These are phyloP conservation scores for Melolontha melolontha DNA, from an alignment of 2,888 invertebrate genomes.

Conservation along the genomic window DNA sequence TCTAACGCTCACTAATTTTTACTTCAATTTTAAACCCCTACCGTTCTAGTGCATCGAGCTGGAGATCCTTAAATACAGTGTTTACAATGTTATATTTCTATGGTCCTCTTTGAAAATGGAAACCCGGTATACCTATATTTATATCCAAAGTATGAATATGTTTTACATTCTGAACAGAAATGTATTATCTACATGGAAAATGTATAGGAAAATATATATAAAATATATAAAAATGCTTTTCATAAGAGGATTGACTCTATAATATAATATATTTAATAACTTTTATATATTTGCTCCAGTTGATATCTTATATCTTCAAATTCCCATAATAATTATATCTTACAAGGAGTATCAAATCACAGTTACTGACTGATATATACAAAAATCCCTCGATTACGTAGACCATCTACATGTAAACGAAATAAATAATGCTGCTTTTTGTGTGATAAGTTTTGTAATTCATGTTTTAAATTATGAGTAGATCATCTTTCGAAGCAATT, in stretches of 20 bases:
- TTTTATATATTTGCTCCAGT: constrained; percentile 1
- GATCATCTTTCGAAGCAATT: no score
- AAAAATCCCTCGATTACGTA: constrained; percentile 28
- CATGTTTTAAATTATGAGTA: no score
- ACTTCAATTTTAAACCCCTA: no score
- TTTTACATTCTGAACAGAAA: no score
- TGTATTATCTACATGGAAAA: background rate
- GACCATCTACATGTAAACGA: background rate
- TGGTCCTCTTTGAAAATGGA: no score
- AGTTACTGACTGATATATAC: constrained; percentile 33
- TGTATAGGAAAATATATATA: constrained; percentile 24
- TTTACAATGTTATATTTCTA: no score
- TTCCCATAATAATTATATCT: constrained; percentile 10
- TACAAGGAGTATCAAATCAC: constrained; percentile 26
- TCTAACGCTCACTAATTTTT: no score
- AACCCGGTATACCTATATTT: no score
- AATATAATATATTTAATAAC: constrained; percentile 13
- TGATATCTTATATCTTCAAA: background rate
- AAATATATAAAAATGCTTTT: constrained; percentile 12
- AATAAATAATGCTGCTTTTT: background rate
- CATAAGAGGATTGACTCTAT: constrained; percentile 6
- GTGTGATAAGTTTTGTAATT: no score
- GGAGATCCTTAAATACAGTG: no score
- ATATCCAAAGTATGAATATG: no score
- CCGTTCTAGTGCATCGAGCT: no score